A percentile compares a stretch with the other conserved stretches of the same genome.
Evolutionary conservation across 2,888 invertebrate species (phyloP).

Genomic region (Drosophila longiperda): DNA sequence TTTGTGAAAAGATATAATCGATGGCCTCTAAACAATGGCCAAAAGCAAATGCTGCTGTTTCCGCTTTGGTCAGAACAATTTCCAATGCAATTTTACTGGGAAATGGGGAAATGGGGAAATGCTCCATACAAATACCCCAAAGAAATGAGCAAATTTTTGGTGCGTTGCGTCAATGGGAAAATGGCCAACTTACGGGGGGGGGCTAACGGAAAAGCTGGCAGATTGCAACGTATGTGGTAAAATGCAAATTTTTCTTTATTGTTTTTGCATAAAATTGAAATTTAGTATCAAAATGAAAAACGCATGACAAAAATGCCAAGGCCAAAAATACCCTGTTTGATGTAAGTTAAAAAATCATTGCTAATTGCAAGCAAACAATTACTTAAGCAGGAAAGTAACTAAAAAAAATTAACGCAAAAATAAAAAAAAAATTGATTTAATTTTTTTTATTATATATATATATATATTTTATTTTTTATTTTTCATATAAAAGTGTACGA

Average conservation of each 20-base stretch:
- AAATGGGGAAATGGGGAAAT: constrained; percentile 24
- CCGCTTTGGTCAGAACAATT: constrained; percentile 59
- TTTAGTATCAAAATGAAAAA: constrained; percentile 39
- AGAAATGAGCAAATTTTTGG: constrained; percentile 26
- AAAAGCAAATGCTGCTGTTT: constrained; percentile 52
- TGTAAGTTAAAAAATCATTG: not conserved
- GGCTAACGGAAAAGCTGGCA: not conserved
- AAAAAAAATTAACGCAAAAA: not conserved
- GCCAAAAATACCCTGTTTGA: constrained; percentile 7
- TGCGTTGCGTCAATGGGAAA: not conserved
- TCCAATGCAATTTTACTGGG: constrained; percentile 40
- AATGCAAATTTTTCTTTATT: constrained; percentile 58
- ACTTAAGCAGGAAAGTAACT: not conserved
- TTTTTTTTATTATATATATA: not conserved
- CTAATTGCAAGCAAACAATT: not conserved
- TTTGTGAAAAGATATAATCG: constrained; percentile 43
- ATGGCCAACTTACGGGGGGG: not conserved
- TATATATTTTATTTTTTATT: not conserved
- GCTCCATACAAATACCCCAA: constrained; percentile 37
- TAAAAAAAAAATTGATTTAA: not conserved
- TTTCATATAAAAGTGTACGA: not conserved
- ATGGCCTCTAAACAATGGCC: constrained; percentile 48
- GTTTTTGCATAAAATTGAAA: constrained; percentile 63
- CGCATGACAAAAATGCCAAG: not conserved
- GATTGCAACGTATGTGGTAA: constrained; percentile 28